Base-by-base conservation (phyloP, 2,888 invertebrate genomes). In the Cataglyphis livida region DNA sequence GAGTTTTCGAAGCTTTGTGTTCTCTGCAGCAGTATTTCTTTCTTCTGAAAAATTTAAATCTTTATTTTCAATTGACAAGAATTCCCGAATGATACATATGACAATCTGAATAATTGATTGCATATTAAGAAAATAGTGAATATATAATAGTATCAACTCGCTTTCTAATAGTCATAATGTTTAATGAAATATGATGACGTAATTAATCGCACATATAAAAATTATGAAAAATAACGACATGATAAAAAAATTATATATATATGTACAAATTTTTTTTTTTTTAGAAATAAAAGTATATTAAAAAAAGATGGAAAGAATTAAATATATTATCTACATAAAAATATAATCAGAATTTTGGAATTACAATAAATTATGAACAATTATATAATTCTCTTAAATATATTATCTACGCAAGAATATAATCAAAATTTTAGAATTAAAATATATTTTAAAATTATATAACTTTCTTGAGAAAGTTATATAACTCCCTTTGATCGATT, bases 1-100 rank as follows among this genome's bases (percentile, higher is more conserved):
- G 82, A 82, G 81, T 82, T 82, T 51, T 70, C 82, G 83, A 84
- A 85, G 64, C 81, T 71, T 79, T 83, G 66, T 64, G 65, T 83
- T n/a, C 35, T 61, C 59, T 32, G 21, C 28, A 28, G 79, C 32
- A 62, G 65, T 44, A 1, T 68, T 15, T n/a, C 0, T 28, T 25
- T 15, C 1, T 57, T 41, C 28, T 79, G 25, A 25, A 44, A 48
- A 35, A 71, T 61, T 59, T 61, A 61, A 61, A 10, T 54, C 44
- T 59, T 59, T 32, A 41, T 61, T 70, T 18, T 44, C 25, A 61
- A 35, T 71, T 18, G 21, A 44, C 21, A 44, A 28, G 41, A 70
- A 71, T 79, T 70, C 6, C 48, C 48, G 35, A 25, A 18, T 61
- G 59, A 59, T 35, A 25, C 7, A 12, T 44, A 48, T 12, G 18